phyloP scores from a whole-genome alignment of 2,888 invertebrate species.

The Eucera pruinosa region DNA sequence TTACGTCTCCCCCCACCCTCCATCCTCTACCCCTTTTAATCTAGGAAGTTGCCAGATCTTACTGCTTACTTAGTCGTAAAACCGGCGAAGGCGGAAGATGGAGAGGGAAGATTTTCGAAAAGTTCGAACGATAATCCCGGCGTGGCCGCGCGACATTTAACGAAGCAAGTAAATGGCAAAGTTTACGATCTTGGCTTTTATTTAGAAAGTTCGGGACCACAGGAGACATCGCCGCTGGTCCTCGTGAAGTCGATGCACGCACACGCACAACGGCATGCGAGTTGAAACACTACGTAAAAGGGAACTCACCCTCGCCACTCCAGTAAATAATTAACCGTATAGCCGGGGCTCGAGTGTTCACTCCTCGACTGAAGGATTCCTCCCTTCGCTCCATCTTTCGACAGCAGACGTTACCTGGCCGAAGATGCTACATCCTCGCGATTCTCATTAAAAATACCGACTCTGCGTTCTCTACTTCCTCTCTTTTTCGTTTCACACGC shows the following conservation, averaged over 20 bases:
- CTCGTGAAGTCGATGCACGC: constrained; percentile 34
- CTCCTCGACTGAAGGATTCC: constrained; percentile 65
- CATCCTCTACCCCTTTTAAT: constrained; percentile 7
- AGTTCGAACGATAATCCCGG: constrained; percentile 12
- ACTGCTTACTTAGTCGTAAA: constrained; percentile 27
- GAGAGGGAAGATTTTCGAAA: constrained; percentile 13
- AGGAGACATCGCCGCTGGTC: constrained; percentile 12
- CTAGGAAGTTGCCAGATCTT: constrained; percentile 14
- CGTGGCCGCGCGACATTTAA: constrained; percentile 33
- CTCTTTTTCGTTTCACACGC: constrained; percentile 9
- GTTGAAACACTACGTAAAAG: constrained; percentile 45
- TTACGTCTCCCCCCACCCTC: not conserved
- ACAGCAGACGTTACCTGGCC: constrained; percentile 54
- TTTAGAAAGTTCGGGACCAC: constrained; percentile 28
- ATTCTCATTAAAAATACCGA: constrained; percentile 66
- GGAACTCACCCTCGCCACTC: constrained; percentile 56
- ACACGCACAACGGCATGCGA: constrained; percentile 31
- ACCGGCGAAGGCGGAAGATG: not conserved
- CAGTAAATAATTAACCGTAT: constrained; percentile 70
- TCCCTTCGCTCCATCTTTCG: constrained; percentile 43
- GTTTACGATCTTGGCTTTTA: constrained; percentile 53
- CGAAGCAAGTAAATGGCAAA: constrained; percentile 48
- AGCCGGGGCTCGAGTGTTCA: constrained; percentile 57
- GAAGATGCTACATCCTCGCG: constrained; percentile 51
- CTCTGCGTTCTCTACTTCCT: constrained; percentile 3